Evolutionary conservation across 2,888 invertebrate species (phyloP).

Genomic region (Plutella xylostella): DNA sequence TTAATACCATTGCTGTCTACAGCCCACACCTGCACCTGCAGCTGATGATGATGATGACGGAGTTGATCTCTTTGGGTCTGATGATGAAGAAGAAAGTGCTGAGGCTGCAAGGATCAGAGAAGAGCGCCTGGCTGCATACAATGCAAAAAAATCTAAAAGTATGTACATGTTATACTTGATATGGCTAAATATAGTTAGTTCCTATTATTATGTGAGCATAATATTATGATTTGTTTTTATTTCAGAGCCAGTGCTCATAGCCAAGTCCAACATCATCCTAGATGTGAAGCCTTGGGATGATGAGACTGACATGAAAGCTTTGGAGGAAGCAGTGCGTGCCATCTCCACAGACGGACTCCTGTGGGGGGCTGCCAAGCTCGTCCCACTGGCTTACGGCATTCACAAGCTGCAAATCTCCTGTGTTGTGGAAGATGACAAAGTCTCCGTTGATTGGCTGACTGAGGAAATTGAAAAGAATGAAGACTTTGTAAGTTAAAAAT

Average conservation of each 20-base stretch:
- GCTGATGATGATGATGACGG: slow-evolving; percentile 76
- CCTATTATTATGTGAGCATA: too few species aligned
- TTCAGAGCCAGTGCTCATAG: slow-evolving; percentile 85
- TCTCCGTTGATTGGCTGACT: slow-evolving; percentile 87
- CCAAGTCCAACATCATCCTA: slow-evolving; percentile 94
- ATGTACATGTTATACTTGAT: slow-evolving; percentile 25
- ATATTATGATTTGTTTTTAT: neutral
- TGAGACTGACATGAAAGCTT: slow-evolving; percentile 89
- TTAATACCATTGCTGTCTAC: neutral
- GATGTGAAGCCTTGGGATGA: slow-evolving; percentile 96
- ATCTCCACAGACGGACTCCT: slow-evolving; percentile 87
- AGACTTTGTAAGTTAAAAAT: slow-evolving; percentile 75
- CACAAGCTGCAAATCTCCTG: slow-evolving; percentile 91
- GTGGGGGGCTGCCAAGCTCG: slow-evolving; percentile 94
- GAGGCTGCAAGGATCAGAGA: slow-evolving; percentile 82
- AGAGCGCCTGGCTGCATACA: slow-evolving; percentile 89
- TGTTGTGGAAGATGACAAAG: slow-evolving; percentile 97
- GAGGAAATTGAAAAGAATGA: slow-evolving; percentile 88
- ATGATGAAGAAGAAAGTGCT: slow-evolving; percentile 82
- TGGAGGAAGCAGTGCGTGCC: slow-evolving; percentile 84
- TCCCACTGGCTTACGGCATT: slow-evolving; percentile 93
- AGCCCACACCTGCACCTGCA: slow-evolving; percentile 29
- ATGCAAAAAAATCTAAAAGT: slow-evolving; percentile 93
- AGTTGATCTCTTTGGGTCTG: slow-evolving; percentile 85
- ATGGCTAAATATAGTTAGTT: neutral